Conservation (phyloP, 2,888 invertebrate species). For the Sycophila texana region DNA sequence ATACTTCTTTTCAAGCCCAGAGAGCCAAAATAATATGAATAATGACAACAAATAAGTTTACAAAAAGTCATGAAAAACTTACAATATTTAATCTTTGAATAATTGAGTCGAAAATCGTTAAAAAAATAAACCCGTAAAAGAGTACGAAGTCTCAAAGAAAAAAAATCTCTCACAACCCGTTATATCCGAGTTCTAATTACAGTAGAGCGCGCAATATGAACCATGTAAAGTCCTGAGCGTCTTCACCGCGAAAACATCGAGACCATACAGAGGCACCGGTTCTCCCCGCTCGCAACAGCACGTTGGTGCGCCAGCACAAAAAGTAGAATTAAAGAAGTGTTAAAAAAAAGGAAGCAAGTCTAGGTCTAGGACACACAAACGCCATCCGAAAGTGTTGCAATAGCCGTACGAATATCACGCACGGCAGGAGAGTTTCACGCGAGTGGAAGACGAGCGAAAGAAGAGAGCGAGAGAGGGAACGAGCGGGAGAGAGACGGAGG, state of each 20-base stretch:
- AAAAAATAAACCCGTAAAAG: no score
- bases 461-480: not conserved
- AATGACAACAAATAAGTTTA: no score
- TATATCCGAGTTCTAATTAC: no score
- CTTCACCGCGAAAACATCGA: not conserved
- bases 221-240: not conserved
- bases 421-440: slow-evolving; percentile 17
- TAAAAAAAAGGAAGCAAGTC: slow-evolving; percentile 33
- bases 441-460: not conserved
- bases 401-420: slow-evolving; percentile 8
- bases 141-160: not conserved
- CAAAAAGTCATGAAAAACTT: no score
- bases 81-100: no score
- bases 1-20: no score
- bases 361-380: slow-evolving; percentile 54
- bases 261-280: not conserved
- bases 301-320: not conserved
- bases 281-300: not conserved
- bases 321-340: not conserved
- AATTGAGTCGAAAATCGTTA: no score
- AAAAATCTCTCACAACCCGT: not conserved
- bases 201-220: not conserved
- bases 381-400: slow-evolving; percentile 16
- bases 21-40: no score
- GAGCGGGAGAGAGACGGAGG: slow-evolving; percentile 5